Evolutionary conservation across 2,888 invertebrate genomes (phyloP).

Genomic region (Brachyptera risi): DNA sequence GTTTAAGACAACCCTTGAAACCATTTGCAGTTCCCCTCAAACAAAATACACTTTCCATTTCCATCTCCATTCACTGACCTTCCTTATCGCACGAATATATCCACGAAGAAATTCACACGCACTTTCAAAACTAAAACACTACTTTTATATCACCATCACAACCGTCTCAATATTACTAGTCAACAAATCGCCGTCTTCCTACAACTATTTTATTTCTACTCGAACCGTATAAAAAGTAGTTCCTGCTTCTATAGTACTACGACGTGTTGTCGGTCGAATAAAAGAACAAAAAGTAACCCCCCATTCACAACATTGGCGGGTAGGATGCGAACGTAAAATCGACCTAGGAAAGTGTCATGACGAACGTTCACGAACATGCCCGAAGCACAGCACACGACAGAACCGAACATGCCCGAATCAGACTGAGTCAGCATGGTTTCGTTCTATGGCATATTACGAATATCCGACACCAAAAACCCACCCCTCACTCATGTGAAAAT

Average conservation of each 20-base stretch:
- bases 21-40: background rate
- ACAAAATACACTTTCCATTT: no score
- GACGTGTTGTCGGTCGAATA: constrained; percentile 12
- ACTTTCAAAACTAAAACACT: background rate
- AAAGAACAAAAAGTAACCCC: constrained; percentile 28
- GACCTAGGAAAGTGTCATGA: constrained; percentile 26
- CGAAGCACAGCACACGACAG: no score
- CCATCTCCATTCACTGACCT: background rate
- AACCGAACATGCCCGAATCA: constrained; percentile 11
- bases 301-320: constrained; percentile 32
- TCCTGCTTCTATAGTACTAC: constrained; percentile 27
- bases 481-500: no score
- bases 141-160: background rate
- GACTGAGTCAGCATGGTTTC: constrained; percentile 31
- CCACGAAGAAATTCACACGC: background rate
- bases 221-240: background rate
- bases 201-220: background rate
- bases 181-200: background rate
- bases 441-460: no score
- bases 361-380: constrained; percentile 8
- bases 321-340: constrained; percentile 32
- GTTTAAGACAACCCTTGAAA: background rate
- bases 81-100: background rate
- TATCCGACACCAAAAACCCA: background rate
- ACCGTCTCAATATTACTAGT: background rate